These are phyloP conservation scores for Urechis unicinctus DNA, from an alignment of 2,888 invertebrate genomes.

Conservation along the genomic window DNA sequence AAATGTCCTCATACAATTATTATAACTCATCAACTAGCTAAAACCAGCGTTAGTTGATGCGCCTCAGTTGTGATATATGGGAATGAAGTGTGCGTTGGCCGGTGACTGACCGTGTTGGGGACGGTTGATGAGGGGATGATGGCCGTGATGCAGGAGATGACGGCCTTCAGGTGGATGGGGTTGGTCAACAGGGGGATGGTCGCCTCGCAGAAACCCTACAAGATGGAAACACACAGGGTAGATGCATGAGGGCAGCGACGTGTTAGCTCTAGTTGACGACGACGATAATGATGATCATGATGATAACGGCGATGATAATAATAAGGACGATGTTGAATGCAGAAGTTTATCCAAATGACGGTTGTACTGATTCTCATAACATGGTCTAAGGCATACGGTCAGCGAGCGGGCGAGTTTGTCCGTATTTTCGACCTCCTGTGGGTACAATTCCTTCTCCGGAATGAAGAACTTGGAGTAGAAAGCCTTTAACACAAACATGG, in stretches of 20 bases:
- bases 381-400: too few relatives aligned
- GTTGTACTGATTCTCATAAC: too few relatives aligned
- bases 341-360: neutral
- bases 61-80: neutral
- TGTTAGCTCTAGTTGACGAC: too few relatives aligned
- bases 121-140: slow-evolving; percentile 46
- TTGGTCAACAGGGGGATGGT: slow-evolving; percentile 40
- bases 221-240: slow-evolving; percentile 2
- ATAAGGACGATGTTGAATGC: too few relatives aligned
- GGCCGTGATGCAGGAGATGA: slow-evolving; percentile 42
- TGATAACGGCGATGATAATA: too few relatives aligned
- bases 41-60: neutral
- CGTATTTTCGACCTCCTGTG: slow-evolving; percentile 45
- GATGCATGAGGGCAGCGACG: neutral
- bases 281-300: too few relatives aligned
- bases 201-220: slow-evolving; percentile 45
- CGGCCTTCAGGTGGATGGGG: slow-evolving; percentile 45
- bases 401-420: slow-evolving; percentile 46
- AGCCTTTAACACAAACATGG: slow-evolving; percentile 22
- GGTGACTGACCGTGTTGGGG: slow-evolving; percentile 40
- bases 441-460: slow-evolving; percentile 40
- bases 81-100: neutral
- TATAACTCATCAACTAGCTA: too few relatives aligned
- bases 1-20: too few relatives aligned
- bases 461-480: slow-evolving; percentile 48